Evolutionary conservation across 2,888 invertebrate species (phyloP), one percentile per base, ranked within the genome.

Genomic region (Sphecodes monilicornis): DNA sequence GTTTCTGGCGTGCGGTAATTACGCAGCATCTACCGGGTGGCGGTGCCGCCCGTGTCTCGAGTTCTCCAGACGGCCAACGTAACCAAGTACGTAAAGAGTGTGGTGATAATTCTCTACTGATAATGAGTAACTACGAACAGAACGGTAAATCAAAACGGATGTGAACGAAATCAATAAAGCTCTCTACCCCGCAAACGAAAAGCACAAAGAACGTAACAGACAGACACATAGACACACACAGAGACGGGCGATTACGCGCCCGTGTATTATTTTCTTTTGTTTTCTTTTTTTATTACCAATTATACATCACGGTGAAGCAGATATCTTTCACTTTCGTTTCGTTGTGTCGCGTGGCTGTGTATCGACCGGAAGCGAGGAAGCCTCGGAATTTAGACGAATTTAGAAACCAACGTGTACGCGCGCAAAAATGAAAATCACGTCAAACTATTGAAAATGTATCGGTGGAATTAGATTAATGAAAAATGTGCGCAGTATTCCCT

Each of bases 111-210:
- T 92, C 89, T 92, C 93, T 94, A 94, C 93, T 91, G 86, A 90
- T 91, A 92, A 84, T 91, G 90, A 91, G 68, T 68, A 93, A 36
- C 93, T 93, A 94, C 94, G 88, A 78, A 94, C 90, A 91, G 82
- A 91, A 86, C 87, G 82, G 78, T 89, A 92, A 91, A 91, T 77
- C 60, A 39, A 86, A 93, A 93, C 84, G 78, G 86, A 93, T 80
- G 90, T 91, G 89, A 94, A 93, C 92, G 92, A 92, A 93, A 92
- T 92, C 93, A 94, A 95, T 95, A 95, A 95, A 95, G 96, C 96
- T 96, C 96, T 96, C 96, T 96, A 96, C 96, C 96, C 96, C 96
- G 96, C 96, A 95, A 95, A 95, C 92, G 93, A 95, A 94, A 94
- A 94, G 93, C 93, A 92, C 92, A 94, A 93, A 94, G 89, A 93